Evolutionary conservation across 30 jellyfish, hydroid and myxozoan genomes (phyloP), one percentile per base, ranked within the genome.

Genomic region (Hydra vulgaris): DNA sequence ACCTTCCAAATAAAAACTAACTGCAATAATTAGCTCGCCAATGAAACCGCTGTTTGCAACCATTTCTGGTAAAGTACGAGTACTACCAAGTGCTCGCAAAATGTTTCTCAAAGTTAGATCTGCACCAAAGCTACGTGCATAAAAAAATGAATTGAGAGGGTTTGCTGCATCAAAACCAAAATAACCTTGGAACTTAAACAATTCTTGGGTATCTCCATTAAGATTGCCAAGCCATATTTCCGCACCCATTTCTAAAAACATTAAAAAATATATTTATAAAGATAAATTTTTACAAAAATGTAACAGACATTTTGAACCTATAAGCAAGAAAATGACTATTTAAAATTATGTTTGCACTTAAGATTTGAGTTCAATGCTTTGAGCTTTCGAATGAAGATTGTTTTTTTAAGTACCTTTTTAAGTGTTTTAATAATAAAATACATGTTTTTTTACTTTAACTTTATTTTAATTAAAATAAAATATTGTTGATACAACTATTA

Each of bases 191-290:
- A 40, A 40, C 61, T 40, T 40, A 40, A 40, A 40, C 12, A 40
- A 40, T 12, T 40, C 8, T 12, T 40, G 61, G 61, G 61, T 40
- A 25, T 81, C 84, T 25, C 80, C 72, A n/a, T 26, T n/a, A 18
- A 80, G 80, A 22, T 81, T 86, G 7, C 95, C 95, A 21, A 86
- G 55, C 89, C 90, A 86, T 12, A 86, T 81, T 77, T 86, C 95
- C 5, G 84, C 95, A 0, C 95, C 95, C 70, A 86, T 74, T 68
- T 86, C 95, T 86, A 68, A 21, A 70, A 3, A 40, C 12, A 3
- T 40, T 40, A n/a, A 3, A 3, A 12, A 3, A 12, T n/a, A n/a
- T n/a, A n/a, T n/a, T n/a, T n/a, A n/a, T n/a, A n/a, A n/a, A n/a
- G n/a, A n/a, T n/a, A n/a, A n/a, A n/a, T n/a, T n/a, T n/a, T n/a